Base-by-base conservation (phyloP, 2,797 vertebrate genomes). In the Botia kubotai region DNA sequence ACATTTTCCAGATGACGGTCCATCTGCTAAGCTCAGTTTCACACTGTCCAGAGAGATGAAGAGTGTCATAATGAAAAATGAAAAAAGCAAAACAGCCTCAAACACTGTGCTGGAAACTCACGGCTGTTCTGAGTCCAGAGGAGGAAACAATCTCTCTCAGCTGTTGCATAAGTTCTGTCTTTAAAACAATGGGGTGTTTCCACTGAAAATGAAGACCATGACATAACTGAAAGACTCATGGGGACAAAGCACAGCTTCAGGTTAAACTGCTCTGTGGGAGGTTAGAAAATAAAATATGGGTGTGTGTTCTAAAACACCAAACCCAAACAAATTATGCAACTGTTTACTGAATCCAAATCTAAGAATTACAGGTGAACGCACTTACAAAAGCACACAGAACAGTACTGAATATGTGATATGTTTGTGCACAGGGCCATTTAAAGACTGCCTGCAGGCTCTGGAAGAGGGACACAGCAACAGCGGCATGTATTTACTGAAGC, bases 401-500 rank as follows among this genome's bases (percentile, higher is more conserved):
- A 2, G 39, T 58, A 52, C 29, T n/a, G 11, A 43, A 57, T 8
- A 23, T 65, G 57, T 80, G 72, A 39, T 57, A 14, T 14, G 29
- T 43, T 52, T 21, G 5, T n/a, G 19, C 50, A 50, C 85, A 96
- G 95, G 95, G 48, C 95, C 95, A 0, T 96, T 95, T 93, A 94
- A 91, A 87, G 95, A 96, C 79, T 96, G 95, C 29, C 89, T 96
- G 23, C 93, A 95, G 77, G 95, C 95, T 0, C 36, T 95, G 53
- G 95, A 96, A 80, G 95, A 95, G 0, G 95, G 95, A 52, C 94
- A 95, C 0, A 90, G 92, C 14, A 94, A 93, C 72, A 96, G 94
- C 43, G 94, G 94, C 71, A 96, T 96, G 82, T 96, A 94, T 67
- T 90, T 96, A 62, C 92, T 96, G 78, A 95, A 95, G 85, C 95